Conservation (phyloP, 2,888 invertebrate species). For the Eilema depressum region DNA sequence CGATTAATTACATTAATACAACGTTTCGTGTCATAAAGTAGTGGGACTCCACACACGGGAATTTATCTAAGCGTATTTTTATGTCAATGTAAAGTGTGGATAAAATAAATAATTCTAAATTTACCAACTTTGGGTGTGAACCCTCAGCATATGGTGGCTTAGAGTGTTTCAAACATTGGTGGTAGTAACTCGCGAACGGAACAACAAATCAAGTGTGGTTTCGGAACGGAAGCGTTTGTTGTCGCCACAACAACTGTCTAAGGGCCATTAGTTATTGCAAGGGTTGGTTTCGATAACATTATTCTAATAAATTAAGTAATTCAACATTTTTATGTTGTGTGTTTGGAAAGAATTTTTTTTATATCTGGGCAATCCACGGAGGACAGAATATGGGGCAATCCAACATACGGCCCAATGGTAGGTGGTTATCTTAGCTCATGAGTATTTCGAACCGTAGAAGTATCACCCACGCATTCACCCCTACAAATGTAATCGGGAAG, state of each 20-base stretch:
- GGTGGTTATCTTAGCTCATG: not conserved
- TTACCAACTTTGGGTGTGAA: constrained; percentile 60
- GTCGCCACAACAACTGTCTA: constrained; percentile 68
- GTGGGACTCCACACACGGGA: constrained; percentile 13
- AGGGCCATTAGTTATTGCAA: constrained; percentile 73
- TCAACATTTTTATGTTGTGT: not conserved
- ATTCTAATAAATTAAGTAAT: constrained; percentile 52
- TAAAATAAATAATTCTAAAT: constrained; percentile 63
- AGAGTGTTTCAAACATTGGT: constrained; percentile 72
- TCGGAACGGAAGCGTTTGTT: constrained; percentile 77
- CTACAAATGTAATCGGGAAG: not conserved
- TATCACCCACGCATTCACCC: not conserved
- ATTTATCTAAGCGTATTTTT: constrained; percentile 38
- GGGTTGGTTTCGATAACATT: constrained; percentile 57
- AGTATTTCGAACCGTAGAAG: not conserved
- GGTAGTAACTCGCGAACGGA: constrained; percentile 79
- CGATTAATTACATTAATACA: constrained; percentile 34
- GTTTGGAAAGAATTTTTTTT: not conserved
- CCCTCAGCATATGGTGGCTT: constrained; percentile 74
- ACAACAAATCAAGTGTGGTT: constrained; percentile 84
- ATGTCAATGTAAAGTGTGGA: constrained; percentile 40
- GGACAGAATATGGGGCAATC: too few relatives aligned
- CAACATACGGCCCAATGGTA: not conserved
- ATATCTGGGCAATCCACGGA: not conserved
- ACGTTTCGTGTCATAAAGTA: constrained; percentile 30